These are phyloP conservation scores for Hippoglossus stenolepis DNA, from an alignment of 2,113 vertebrate species.

Conservation along the genomic window DNA sequence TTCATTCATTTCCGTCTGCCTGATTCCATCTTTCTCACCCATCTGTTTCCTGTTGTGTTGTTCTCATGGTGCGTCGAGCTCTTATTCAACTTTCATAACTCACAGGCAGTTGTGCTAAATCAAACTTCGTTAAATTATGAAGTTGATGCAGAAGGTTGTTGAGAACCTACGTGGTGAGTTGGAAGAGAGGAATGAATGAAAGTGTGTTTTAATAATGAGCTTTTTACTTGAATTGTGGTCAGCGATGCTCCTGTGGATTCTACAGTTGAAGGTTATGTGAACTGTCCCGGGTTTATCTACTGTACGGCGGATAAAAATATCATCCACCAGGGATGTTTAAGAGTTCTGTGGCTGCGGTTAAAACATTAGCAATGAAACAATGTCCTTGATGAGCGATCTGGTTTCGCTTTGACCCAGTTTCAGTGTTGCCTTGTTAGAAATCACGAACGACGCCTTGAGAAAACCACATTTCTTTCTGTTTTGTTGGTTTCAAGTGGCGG, in stretches of 20 bases:
- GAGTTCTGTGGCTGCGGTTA: conserved; percentile 30
- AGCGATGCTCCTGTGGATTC: not conserved
- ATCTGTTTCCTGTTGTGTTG: conserved; percentile 52
- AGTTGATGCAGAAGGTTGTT: not conserved
- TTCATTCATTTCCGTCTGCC: conserved; percentile 47
- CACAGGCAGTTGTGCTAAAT: not conserved
- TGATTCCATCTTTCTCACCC: conserved; percentile 44
- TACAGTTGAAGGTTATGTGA: conserved; percentile 38
- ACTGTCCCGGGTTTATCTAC: conserved; percentile 15
- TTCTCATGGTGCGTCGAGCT: not conserved
- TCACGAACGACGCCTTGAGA: conserved; percentile 9
- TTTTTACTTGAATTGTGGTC: not conserved
- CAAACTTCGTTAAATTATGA: not conserved
- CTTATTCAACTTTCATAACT: conserved; percentile 11
- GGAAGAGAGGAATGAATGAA: conserved; percentile 1
- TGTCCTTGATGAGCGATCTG: conserved; percentile 41
- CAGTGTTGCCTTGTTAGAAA: conserved; percentile 29
- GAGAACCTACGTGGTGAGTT: conserved; percentile 7
- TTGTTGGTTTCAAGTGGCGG: conserved; percentile 9
- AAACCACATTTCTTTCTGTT: conserved; percentile 3
- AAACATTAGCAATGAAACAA: conserved; percentile 47
- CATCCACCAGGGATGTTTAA: conserved; percentile 17
- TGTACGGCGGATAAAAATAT: conserved; percentile 15
- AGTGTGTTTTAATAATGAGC: not conserved
- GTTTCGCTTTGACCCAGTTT: conserved; percentile 57